Base-by-base conservation (phyloP, 2,888 invertebrate species). In the Nymphalis polychloros region DNA sequence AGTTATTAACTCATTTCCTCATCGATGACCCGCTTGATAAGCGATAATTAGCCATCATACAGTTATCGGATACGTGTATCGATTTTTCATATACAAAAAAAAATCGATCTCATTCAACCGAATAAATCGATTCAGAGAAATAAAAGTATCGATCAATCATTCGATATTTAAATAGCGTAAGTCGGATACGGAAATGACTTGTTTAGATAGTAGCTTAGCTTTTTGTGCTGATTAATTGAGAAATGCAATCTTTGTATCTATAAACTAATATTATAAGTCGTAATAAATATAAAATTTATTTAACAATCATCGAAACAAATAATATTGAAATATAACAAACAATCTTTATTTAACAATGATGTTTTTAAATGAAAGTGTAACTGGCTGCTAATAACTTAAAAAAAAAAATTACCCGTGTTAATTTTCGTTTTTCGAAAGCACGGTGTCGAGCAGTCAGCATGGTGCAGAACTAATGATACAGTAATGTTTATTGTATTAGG, bases 401-500 rank as follows among this genome's bases (percentile, higher is more conserved):
- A 79, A 81, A 79, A 77, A 77, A 78, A 75, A 77, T 76, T 78
- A 79, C 53, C 63, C 50, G 75, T 76, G 75, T 76, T 78, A 78
- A 79, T 76, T 71, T 78, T 76, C 72, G 75, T 78, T 75, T 75
- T 69, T 74, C 67, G 71, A 52, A 73, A 78, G 75, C 74, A 78
- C 77, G 63, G 88, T 86, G 89, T 82, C 85, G 85, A 85, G 82
- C 82, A 85, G 85, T 84, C 86, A 87, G 89, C 88, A 83, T 86
- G 88, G 85, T 85, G 89, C 85, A 77, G 78, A 79, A 84, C 83
- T 92, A 92, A 92, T 92, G 89, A 90, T 84, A 89, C 76, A 86
- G 82, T 90, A 87, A 91, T 87, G 85, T 86, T 91, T 92, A 92
- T 92, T 92, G 88, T 92, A 92, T 91, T 90, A 92, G 89, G 86